A percentile compares a stretch with the other conserved stretches of the same genome.
These are phyloP conservation scores for Hapalemur alaotrensis DNA, from an alignment of 2,797 vertebrate genomes.

Conservation along the genomic window DNA sequence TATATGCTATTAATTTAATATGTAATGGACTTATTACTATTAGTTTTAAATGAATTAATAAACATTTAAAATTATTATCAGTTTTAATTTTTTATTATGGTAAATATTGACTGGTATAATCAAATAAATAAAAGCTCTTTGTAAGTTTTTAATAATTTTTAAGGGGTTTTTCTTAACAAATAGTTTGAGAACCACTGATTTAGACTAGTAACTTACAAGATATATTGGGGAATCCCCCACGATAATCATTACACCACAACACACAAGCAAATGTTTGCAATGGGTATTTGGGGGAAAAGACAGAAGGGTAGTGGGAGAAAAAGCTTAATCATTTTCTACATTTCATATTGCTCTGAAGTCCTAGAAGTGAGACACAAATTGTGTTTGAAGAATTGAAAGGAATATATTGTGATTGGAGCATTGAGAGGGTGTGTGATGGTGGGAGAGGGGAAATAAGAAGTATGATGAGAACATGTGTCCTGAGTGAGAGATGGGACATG, in stretches of 20 bases:
- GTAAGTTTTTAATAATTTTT: neutral
- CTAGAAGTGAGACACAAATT: neutral
- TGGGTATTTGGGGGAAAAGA: neutral
- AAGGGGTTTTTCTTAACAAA: neutral
- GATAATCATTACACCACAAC: neutral
- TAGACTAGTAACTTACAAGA: neutral
- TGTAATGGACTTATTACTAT: neutral
- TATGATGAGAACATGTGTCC: neutral
- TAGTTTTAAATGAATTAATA: slow-evolving; percentile 4
- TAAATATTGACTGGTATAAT: neutral
- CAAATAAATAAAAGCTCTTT: slow-evolving; percentile 7
- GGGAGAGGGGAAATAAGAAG: neutral
- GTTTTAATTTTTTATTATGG: neutral
- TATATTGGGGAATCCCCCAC: neutral
- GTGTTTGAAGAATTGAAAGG: neutral
- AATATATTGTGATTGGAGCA: neutral
- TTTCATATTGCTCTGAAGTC: neutral
- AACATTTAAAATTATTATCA: neutral
- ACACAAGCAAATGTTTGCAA: neutral
- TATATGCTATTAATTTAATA: neutral
- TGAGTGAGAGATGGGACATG: neutral
- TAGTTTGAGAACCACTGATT: neutral
- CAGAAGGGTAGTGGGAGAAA: neutral
- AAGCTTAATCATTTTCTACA: neutral
- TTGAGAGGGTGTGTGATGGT: neutral